Evolutionary conservation across 2,888 invertebrate genomes (phyloP), one percentile per base, ranked within the genome.

Genomic region (Hoplodrina blanda): DNA sequence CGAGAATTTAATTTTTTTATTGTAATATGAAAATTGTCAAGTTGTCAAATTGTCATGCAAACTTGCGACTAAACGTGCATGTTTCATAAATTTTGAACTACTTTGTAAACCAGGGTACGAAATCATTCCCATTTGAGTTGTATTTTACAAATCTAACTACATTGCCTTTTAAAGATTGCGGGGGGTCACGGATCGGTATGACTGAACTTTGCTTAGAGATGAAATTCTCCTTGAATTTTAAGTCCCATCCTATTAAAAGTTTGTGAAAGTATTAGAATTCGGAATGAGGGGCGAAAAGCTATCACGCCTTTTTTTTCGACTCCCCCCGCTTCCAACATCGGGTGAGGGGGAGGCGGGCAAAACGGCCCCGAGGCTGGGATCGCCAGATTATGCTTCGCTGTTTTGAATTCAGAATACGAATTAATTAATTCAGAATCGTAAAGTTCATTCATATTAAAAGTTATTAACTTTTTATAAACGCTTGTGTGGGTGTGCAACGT

Each of bases 241-340:
- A 95, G 92, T 94, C 91, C 92, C 92, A 95, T 94, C 95, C 94
- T 95, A 95, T 95, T 95, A 95, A 95, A 96, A 96, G 94, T 96
- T 95, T 93, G 91, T 85, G 88, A 89, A 94, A 94, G 95, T 95
- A 95, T 95, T 94, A 93, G 94, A 95, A 95, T 94, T 94, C 91
- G 90, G 93, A 94, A 95, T 93, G 94, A 95, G 94, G 93, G 94
- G 93, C 89, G 93, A 93, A 93, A 94, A 94, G 94, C 94, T 92
- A 94, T 94, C 92, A 91, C 90, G 91, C 90, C 90, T 90, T 92
- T 93, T 94, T 94, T 93, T 91, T 88, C 89, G 83, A 76, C 78
- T 89, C 89, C 89, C 91, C 91, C 87, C 76, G 80, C 88, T 85
- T 81, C 83, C 83, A 85, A 83, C 87, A 86, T 80, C 81, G 85